Conservation (phyloP, 2,888 invertebrate species). For the Cheilosia scutellata region DNA sequence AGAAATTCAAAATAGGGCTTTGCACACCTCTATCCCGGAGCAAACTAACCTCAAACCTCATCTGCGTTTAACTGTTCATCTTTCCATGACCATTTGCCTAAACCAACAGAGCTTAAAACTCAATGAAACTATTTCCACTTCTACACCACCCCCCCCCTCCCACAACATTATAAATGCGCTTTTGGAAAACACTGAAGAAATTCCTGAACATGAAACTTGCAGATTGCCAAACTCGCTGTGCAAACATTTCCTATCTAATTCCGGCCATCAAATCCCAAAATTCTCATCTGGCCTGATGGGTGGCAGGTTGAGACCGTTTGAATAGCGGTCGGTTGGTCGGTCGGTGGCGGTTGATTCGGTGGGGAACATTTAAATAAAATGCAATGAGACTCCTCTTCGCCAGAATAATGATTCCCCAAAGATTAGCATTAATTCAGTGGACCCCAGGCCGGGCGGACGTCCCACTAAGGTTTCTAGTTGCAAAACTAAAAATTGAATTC, state of each 20-base stretch:
- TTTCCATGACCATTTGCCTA: conserved; percentile 53
- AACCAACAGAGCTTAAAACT: conserved; percentile 60
- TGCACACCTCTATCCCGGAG: background rate
- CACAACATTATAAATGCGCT: background rate
- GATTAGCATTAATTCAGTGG: conserved; percentile 70
- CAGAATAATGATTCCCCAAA: conserved; percentile 62
- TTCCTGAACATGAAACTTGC: conserved; percentile 56
- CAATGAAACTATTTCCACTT: conserved; percentile 41
- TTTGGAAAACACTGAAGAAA: conserved; percentile 44
- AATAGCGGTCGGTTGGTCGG: conserved; percentile 33
- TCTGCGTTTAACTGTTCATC: conserved; percentile 59
- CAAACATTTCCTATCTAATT: conserved; percentile 63
- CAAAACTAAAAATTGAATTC: conserved; percentile 66
- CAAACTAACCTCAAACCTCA: conserved; percentile 51
- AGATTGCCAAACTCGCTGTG: conserved; percentile 38
- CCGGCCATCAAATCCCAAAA: conserved; percentile 60
- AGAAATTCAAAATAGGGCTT: conserved; percentile 6
- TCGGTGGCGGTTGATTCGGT: conserved; percentile 46
- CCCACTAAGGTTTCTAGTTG: conserved; percentile 25
- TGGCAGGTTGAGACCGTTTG: conserved; percentile 39
- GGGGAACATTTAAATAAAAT: conserved; percentile 67
- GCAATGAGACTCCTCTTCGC: conserved; percentile 26
- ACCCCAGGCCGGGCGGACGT: conserved; percentile 1
- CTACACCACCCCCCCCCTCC: background rate
- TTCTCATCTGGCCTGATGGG: conserved; percentile 56